Base-by-base conservation (phyloP, 2,888 invertebrate species). In the Liodrosophila aerea region DNA sequence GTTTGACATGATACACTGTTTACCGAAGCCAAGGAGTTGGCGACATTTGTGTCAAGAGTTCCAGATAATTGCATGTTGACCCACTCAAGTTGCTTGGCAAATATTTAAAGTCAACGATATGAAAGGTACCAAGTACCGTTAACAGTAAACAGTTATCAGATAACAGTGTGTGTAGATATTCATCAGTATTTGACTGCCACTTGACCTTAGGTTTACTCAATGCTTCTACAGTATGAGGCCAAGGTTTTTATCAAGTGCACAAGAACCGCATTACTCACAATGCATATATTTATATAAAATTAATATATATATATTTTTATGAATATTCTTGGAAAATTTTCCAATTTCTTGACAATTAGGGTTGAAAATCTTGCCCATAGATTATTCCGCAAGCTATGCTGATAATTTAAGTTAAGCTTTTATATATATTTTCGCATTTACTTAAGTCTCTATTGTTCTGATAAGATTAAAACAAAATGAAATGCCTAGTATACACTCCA, bases 21-120 rank as follows among this genome's bases (percentile, higher is more conserved):
- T 71, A 57, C 44, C 45, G 44, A 54, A 62, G 45, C 58, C 65
- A 56, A 62, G 61, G 43, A 63, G 40, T 36, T 46, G 50, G 43
- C 39, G 57, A 82, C 85, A 78, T 84, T 77, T 77, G 65, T 77
- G 78, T 84, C 78, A 78, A 78, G 70, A 54, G 61, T 54, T 60
- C 50, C 40, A 81, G 74, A 75, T 78, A 84, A 84, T 84, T 81
- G 62, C 54, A 70, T 70, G 53, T 58, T 47, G 67, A 15, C 46
- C 36, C 45, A 45, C 73, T 60, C 29, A 61, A 66, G 56, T 57
- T 52, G 40, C 67, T 62, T 7, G 12, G 51, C 47, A 82, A 78
- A 84, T 84, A 78, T 84, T 81, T 68, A 71, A 67, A 56, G 46
- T 43, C 44, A 43, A 50, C 34, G 54, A 52, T 53, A 52, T 34